These are phyloP conservation scores for Bergia sp. DNA, from an alignment of 92 coral and sea anemone genomes.

Conservation along the genomic window DNA sequence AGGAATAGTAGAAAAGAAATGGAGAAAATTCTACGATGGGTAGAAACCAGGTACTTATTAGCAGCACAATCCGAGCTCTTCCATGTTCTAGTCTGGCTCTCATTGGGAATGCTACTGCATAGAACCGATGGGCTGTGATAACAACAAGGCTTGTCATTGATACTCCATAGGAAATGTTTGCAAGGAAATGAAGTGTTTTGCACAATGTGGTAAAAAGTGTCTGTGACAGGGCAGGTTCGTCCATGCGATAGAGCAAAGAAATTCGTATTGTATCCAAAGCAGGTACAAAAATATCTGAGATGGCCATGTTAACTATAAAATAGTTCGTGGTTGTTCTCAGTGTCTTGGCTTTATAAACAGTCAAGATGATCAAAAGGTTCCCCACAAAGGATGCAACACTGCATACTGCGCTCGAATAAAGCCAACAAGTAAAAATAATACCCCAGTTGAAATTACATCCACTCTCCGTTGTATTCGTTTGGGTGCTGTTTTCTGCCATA, in stretches of 20 bases:
- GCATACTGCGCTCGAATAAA: not conserved
- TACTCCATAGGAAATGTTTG: not conserved
- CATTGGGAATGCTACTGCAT: too few species aligned
- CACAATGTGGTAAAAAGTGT: not conserved
- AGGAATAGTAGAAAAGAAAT: not conserved
- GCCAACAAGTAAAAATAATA: not conserved
- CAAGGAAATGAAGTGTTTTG: not conserved
- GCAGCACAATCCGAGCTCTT: not conserved
- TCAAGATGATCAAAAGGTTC: not conserved
- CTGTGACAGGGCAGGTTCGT: not conserved
- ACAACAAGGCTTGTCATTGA: too few species aligned
- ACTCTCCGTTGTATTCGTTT: too few species aligned
- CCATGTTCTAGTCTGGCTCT: not conserved
- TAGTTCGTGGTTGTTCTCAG: too few species aligned
- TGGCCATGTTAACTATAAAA: too few species aligned
- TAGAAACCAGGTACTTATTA: not conserved
- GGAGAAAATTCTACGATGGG: not conserved
- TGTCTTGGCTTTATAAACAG: too few species aligned
- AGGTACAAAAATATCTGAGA: not conserved
- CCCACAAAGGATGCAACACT: not conserved
- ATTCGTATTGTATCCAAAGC: not conserved
- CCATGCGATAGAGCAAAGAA: not conserved
- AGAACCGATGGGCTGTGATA: too few species aligned
- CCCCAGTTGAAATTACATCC: not conserved
- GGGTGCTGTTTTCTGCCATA: too few species aligned